Evolutionary conservation across 1,140 invertebrate species (phyloP), one percentile per base, ranked within the genome.

Genomic region (Lamellibrachia luymesi): DNA sequence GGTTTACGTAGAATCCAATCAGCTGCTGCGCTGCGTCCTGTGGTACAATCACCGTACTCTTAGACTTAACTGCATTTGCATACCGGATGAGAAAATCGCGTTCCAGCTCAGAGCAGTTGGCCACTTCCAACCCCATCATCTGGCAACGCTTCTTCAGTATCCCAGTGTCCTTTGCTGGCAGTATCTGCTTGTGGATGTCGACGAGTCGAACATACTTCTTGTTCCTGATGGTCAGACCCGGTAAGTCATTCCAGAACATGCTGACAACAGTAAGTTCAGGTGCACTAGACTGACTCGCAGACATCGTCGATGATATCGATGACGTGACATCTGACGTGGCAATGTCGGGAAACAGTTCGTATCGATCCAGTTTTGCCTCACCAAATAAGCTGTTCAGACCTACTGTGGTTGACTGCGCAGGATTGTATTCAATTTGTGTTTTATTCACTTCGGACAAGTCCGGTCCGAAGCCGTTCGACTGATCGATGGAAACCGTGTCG

Each of bases 81-180:
- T 94, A 94, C 52, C 96, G 95, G 27, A 96, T 95, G 2, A 96
- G 94, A 92, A 96, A 96, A 93, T 96, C 96, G 8, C 96, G 94
- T 94, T 96, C 96, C 94, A 96, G 95, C 93, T 96, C 96, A n/a
- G 95, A 94, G 94, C 96, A 96, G 93, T 96, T 96, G 38, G 94
- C 93, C 13, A 96, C 95, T 25, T 94, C 93, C 80, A 96, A 95
- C n/a, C 95, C 94, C 93, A 96, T 94, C n/a, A 95, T 93, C 94
- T 95, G 95, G 90, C 96, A 96, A 8, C 96, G 94, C 94, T 96
- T 96, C 93, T 96, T 96, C 64, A 96, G 93, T 92, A 96, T 95
- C 49, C 96, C 96, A 7, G 96, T 96, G 92, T 96, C 96, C 94
- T 96, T 96, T 49, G 96, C 96, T 52, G 96, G 96, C 91, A 96